Evolutionary conservation across 1,140 invertebrate species (phyloP), one percentile per base, ranked within the genome.

Genomic region (Plutomurus gul): DNA sequence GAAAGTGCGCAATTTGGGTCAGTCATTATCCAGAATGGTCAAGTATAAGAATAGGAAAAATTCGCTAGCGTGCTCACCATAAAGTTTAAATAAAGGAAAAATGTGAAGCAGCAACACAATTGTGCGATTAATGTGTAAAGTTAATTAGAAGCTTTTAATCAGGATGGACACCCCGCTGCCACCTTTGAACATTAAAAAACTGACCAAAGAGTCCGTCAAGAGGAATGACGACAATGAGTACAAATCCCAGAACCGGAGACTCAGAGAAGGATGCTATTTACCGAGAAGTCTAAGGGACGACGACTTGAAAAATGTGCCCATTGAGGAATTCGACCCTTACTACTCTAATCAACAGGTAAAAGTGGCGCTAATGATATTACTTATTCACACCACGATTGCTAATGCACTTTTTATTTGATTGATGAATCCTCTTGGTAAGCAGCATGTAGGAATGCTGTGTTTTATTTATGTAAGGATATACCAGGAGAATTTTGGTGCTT

Each of bases 251-350:
- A 65, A 33, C 20, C 27, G 36, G 1, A 65, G 56, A 65, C 56
- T 65, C 27, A 65, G 56, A 65, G 56, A 65, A 65, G 56, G 56
- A 65, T n/a, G 56, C 25, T 65, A 65, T 18, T 65, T 65, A 30
- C 56, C 56, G 36, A 65, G 27, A 27, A 33, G 16, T 16, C 36
- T 30, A 30, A 65, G n/a, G 4, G 56, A 65, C 13, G 56, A 65
- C 18, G 36, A 65, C 16, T 30, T 33, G 16, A 65, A 16, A 25
- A 30, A 65, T 72, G 36, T 72, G 4, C 70, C 70, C 0, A 20
- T 72, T 11, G 70, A 72, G 39, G 70, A 72, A 40, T 43, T 72
- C 18, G 70, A 72, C 22, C 70, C 70, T 25, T 39, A 40, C 70
- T 72, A 72, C 16, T 10, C 36, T 0, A 46, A 72, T 72, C 70